Percentiles rank a stretch among this genome's conserved stretches.
Evolutionary conservation across 1,140 invertebrate species (phyloP).

Genomic region (Contarinia nasturtii): DNA sequence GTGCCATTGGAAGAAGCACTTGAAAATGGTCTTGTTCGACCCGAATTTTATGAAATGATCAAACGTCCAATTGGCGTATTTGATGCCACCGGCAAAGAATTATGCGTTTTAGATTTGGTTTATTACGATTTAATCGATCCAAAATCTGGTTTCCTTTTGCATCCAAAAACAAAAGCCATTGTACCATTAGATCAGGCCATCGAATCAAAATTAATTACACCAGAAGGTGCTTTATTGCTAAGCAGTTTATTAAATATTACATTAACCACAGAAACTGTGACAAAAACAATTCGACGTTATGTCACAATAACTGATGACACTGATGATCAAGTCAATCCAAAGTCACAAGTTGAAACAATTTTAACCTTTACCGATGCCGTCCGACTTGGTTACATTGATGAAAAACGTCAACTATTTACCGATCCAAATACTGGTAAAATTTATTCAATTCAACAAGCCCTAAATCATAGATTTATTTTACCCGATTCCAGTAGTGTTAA

Average conservation of each 20-base stretch:
- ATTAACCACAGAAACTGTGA: conserved; percentile 65
- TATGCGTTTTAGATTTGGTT: conserved; percentile 71
- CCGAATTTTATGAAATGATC: conserved; percentile 69
- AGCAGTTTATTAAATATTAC: conserved; percentile 69
- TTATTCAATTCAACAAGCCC: conserved; percentile 64
- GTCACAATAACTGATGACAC: conserved; percentile 48
- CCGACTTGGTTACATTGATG: conserved; percentile 59
- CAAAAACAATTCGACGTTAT: conserved; percentile 59
- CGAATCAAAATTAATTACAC: conserved; percentile 60
- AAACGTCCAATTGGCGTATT: conserved; percentile 61
- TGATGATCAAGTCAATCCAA: conserved; percentile 20
- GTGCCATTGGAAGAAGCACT: conserved; percentile 50
- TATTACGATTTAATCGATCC: conserved; percentile 66
- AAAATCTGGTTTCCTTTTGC: conserved; percentile 64
- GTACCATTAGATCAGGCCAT: conserved; percentile 74
- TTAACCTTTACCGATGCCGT: conserved; percentile 61
- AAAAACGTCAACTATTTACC: conserved; percentile 53
- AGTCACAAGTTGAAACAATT: conserved; percentile 31
- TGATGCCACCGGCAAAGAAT: conserved; percentile 40
- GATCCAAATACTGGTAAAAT: conserved; percentile 56
- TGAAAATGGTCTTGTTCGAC: conserved; percentile 41
- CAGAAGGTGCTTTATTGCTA: conserved; percentile 65
- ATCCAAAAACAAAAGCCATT: conserved; percentile 51
- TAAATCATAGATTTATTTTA: conserved; percentile 46
- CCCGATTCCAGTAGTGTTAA: conserved; percentile 31